A percentile compares a stretch with the other conserved stretches of the same genome.
phyloP scores from a whole-genome alignment of 2,113 vertebrate genomes.

The Aleadryas rufinucha region DNA sequence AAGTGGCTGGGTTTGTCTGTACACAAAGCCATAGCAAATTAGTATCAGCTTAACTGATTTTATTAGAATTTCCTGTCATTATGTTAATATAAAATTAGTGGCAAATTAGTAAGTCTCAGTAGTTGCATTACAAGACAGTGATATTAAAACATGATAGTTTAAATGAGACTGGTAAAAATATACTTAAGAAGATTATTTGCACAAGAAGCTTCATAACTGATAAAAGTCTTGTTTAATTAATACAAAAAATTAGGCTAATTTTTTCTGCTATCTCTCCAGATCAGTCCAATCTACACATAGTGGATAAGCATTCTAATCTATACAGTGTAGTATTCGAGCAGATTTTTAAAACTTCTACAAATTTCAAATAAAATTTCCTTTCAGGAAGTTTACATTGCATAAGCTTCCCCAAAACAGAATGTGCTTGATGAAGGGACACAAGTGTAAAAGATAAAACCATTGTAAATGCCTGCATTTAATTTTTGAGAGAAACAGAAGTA shows the following conservation, averaged over 20 bases:
- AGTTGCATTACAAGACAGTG: background rate
- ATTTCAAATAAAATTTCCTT: background rate
- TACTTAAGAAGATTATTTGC: background rate
- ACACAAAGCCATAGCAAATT: background rate
- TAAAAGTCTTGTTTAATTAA: background rate
- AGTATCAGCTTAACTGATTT: slow-evolving; percentile 5
- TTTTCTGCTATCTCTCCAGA: background rate
- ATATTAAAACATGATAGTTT: background rate
- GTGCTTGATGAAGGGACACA: background rate
- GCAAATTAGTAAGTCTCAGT: background rate
- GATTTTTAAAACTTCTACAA: background rate
- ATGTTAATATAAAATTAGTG: slow-evolving; percentile 28
- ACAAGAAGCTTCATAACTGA: background rate
- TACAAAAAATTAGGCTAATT: background rate
- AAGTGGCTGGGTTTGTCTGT: background rate
- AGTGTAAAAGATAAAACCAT: background rate
- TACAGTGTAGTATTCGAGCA: background rate
- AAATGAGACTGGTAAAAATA: background rate
- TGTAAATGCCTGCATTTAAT: background rate
- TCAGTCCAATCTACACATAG: background rate
- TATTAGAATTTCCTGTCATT: background rate
- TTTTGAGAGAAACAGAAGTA: background rate
- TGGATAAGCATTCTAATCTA: background rate
- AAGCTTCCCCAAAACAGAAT: background rate
- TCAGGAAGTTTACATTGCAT: background rate